A percentile compares a stretch with the other conserved stretches of the same genome.
These are phyloP conservation scores for Coecobrya sp. DNA, from an alignment of 2,888 invertebrate genomes.

Conservation along the genomic window DNA sequence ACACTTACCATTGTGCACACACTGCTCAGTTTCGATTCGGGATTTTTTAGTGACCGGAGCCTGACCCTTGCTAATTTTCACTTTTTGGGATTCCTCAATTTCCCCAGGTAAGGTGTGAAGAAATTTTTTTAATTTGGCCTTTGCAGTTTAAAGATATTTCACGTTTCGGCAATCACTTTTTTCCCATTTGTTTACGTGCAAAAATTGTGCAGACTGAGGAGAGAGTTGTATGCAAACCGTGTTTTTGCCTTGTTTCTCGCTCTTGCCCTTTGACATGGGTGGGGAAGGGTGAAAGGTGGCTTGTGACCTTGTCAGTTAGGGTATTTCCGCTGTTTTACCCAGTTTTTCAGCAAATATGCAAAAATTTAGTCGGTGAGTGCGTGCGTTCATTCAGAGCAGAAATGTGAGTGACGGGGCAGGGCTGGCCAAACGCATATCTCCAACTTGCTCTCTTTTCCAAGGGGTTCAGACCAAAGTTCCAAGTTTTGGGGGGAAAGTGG, in stretches of 20 bases:
- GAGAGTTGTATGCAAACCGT: background rate
- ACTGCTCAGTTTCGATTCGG: conserved; percentile 73
- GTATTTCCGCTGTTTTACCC: background rate
- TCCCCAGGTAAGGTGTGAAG: conserved; percentile 58
- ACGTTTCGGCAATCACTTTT: conserved; percentile 41
- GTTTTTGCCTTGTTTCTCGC: background rate
- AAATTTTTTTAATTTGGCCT: conserved; percentile 25
- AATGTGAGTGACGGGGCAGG: conserved; percentile 69
- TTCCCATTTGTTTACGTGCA: conserved; percentile 62
- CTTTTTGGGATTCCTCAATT: background rate
- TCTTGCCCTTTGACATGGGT: conserved; percentile 20
- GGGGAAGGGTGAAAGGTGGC: background rate
- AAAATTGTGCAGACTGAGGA: conserved; percentile 17
- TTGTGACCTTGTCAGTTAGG: background rate
- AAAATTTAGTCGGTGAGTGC: conserved; percentile 27
- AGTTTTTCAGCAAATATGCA: conserved; percentile 27
- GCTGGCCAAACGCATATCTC: conserved; percentile 35
- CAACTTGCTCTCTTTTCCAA: background rate
- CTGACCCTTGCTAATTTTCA: conserved; percentile 70
- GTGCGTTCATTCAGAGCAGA: conserved; percentile 4
- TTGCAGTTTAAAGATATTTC: conserved; percentile 53
- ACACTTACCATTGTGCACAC: conserved; percentile 78
- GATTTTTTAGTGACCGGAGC: conserved; percentile 75
- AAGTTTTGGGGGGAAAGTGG: conserved; percentile 20
- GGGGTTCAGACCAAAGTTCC: conserved; percentile 44